Conservation (phyloP, 2,113 vertebrate species). For the Halichoerus grypus region DNA sequence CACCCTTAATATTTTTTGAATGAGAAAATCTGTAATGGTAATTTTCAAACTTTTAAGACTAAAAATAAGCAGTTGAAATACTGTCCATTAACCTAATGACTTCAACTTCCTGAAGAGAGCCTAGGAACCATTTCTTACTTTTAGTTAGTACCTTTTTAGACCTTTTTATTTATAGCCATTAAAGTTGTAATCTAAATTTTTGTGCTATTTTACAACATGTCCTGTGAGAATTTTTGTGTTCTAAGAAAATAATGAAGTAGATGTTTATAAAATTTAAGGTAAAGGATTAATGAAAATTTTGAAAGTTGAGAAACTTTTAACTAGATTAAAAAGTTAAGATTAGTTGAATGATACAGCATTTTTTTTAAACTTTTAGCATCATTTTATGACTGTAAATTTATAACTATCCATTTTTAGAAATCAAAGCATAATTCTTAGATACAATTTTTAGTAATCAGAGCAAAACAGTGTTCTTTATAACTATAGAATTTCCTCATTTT, state of each 20-base stretch:
- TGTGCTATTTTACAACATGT: neutral
- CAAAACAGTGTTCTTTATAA: neutral
- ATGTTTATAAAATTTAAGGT: constrained; percentile 30
- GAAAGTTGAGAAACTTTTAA: constrained; percentile 43
- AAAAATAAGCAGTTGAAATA: constrained; percentile 41
- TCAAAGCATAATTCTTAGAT: neutral
- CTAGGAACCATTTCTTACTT: neutral
- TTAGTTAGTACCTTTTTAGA: neutral
- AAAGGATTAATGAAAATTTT: constrained; percentile 48
- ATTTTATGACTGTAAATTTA: constrained; percentile 2
- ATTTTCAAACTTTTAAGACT: constrained; percentile 28
- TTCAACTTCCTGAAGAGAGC: neutral
- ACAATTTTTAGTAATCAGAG: constrained; percentile 46
- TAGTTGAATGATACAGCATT: neutral
- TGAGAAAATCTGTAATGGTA: constrained; percentile 26
- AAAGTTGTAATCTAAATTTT: constrained; percentile 22
- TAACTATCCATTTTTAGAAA: constrained; percentile 28
- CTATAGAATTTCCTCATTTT: neutral
- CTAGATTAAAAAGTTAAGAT: neutral
- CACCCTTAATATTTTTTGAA: neutral
- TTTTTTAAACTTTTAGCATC: constrained; percentile 40
- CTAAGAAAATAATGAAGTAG: neutral
- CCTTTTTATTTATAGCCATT: constrained; percentile 27
- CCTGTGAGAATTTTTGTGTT: constrained; percentile 52
- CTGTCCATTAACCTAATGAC: neutral